Evolutionary conservation across 2,797 vertebrate genomes (phyloP).

Genomic region (Tympanoctomys barrerae): DNA sequence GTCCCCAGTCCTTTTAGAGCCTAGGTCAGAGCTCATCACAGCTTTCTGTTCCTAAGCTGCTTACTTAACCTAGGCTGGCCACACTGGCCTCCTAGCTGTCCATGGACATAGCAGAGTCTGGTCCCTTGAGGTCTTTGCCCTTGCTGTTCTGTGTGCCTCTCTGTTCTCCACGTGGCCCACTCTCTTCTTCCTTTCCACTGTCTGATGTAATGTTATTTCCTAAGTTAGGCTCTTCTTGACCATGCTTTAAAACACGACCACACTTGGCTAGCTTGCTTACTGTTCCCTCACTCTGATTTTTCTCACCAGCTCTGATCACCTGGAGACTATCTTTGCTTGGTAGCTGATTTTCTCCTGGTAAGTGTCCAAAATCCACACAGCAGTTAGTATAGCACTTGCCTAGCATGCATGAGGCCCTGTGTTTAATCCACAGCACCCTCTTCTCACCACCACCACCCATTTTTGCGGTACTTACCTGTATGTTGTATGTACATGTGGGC

Average conservation of each 20-base stretch:
- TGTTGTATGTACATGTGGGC: background rate
- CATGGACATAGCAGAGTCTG: background rate
- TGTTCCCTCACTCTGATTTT: background rate
- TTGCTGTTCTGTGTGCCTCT: background rate
- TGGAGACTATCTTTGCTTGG: background rate
- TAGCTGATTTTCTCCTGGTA: background rate
- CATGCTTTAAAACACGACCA: background rate
- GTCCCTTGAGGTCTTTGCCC: background rate
- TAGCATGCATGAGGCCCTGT: background rate
- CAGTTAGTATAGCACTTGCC: background rate
- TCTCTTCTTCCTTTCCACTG: background rate
- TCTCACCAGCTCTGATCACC: background rate
- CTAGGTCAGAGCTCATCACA: background rate
- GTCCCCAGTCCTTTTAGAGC: slow-evolving; percentile 16
- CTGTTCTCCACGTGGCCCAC: background rate
- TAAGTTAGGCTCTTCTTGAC: background rate
- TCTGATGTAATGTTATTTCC: slow-evolving; percentile 7
- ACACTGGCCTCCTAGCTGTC: background rate
- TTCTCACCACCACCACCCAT: background rate
- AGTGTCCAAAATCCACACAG: background rate
- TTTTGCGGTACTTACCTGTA: background rate
- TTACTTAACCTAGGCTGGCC: background rate
- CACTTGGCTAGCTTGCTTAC: background rate
- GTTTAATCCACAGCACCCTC: background rate
- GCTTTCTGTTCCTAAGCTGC: background rate